A percentile compares a stretch with the other conserved stretches of the same genome.
phyloP scores from a whole-genome alignment of 2,797 vertebrate species.

The Scolopax rusticola region DNA sequence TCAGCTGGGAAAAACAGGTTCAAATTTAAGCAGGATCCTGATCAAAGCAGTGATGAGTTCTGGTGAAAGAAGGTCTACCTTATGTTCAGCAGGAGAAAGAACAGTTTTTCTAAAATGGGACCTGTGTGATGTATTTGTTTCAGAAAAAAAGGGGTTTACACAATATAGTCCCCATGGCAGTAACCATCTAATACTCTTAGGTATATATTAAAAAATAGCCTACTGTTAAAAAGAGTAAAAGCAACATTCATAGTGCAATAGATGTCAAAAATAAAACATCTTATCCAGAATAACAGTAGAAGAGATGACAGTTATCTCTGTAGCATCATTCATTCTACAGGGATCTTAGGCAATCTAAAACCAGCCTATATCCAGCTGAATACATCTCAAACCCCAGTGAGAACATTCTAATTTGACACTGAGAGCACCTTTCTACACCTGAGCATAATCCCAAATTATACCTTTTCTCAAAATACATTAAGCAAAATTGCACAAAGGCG shows the following conservation, averaged over 20 bases:
- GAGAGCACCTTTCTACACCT: neutral
- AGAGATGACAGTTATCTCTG: neutral
- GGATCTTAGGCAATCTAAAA: neutral
- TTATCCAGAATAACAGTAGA: neutral
- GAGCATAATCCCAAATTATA: neutral
- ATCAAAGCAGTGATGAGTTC: neutral
- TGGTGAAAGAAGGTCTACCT: neutral
- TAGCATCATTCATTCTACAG: neutral
- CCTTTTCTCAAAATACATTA: neutral
- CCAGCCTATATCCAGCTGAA: neutral
- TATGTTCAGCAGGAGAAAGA: neutral
- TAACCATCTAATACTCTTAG: neutral
- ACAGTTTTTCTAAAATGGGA: neutral
- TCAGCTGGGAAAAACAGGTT: neutral
- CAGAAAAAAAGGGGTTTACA: neutral
- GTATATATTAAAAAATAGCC: neutral
- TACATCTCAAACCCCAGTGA: neutral
- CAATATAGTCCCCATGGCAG: neutral
- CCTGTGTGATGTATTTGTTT: neutral
- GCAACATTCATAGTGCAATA: neutral
- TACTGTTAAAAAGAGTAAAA: neutral
- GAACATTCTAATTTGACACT: neutral
- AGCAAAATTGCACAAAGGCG: neutral
- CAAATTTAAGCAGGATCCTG: neutral
- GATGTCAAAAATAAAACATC: neutral